Base-by-base conservation (phyloP, 2,113 vertebrate genomes). In the Antennarius striatus region DNA sequence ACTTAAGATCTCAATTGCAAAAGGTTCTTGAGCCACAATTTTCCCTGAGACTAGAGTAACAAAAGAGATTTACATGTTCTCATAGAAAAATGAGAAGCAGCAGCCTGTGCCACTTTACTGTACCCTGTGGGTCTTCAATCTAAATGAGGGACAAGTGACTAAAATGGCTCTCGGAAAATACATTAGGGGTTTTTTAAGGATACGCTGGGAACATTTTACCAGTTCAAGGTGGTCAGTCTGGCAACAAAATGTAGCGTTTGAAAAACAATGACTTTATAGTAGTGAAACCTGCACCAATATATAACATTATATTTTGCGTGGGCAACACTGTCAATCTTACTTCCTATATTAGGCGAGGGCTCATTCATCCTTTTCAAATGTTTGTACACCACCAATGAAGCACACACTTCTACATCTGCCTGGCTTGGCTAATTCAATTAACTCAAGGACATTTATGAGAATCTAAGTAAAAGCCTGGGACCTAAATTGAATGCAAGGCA, bases 361-460 rank as follows among this genome's bases (percentile, higher is more conserved):
- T 82, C 53, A 60, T 75, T 46, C 52, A 72, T 78, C 71, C 68
- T 71, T 62, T 73, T 74, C 57, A 57, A 42, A 50, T 49, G 49
- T 29, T 55, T 69, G 17, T 43, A 40, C 73, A 56, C 47, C 56
- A 59, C 65, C 53, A 46, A 1, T 50, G 45, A 16, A 66, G 63
- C 71, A 77, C 28, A 60, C 63, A 64, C 29, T 46, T 49, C 59
- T 61, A 50, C 64, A 68, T 80, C 68, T 68, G 66, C 74, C 68
- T 74, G 78, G 15, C 36, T 56, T 67, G 43, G 53, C 49, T 86
- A 77, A 81, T 84, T 80, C 62, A 84, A 68, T 86, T 84, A 80
- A 69, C 60, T 40, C 32, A 58, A 54, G 63, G 73, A 71, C 77
- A 81, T 85, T 77, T 84, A 73, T 83, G 84, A 60, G 77, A 81